Evolutionary conservation across 2,888 invertebrate genomes (phyloP), one percentile per base, ranked within the genome.

Genomic region (Disparrhopalites patrizii): DNA sequence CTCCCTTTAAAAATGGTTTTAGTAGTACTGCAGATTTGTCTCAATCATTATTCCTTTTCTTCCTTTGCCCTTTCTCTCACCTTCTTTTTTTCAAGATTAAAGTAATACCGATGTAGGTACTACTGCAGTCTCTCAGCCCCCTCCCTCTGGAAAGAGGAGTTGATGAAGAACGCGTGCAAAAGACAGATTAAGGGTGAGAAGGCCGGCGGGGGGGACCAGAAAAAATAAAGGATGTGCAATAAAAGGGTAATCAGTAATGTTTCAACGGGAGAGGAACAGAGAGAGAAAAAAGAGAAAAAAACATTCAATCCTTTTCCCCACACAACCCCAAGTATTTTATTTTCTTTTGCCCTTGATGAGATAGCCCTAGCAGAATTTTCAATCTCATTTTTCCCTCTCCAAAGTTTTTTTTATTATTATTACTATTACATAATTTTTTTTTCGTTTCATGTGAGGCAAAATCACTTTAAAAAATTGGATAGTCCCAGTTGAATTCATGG

Each of bases 381-480:
- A 56, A 63, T 63, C 56, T 56, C 55, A 63, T 56, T 56, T 63
- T 56, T 63, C 63, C 31, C 47, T 55, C n/a, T n/a, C n/a, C n/a
- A n/a, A n/a, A n/a, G n/a, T n/a, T n/a, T n/a, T n/a, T n/a, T n/a
- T n/a, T n/a, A 33, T 43, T 63, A 47, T 63, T 63, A 56, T 63
- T 56, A 56, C 63, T 30, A 62, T 64, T 60, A 55, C n/a, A n/a
- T n/a, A n/a, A n/a, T n/a, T n/a, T n/a, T n/a, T 61, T 61, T 61
- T 61, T 30, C 15, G 30, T 43, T 33, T n/a, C n/a, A n/a, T n/a
- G n/a, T n/a, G 51, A 52, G 51, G 38, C 36, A 50, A 68, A 69
- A 69, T 69, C 69, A 69, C 69, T 69, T 69, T 69, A 65, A 69
- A 69, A 69, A 69, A 69, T 69, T 69, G 69, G 69, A 67, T 69